Percentiles rank a stretch among this genome's conserved stretches.
Evolutionary conservation across 2,797 vertebrate genomes (phyloP).

Genomic region (Poecilia gillii): DNA sequence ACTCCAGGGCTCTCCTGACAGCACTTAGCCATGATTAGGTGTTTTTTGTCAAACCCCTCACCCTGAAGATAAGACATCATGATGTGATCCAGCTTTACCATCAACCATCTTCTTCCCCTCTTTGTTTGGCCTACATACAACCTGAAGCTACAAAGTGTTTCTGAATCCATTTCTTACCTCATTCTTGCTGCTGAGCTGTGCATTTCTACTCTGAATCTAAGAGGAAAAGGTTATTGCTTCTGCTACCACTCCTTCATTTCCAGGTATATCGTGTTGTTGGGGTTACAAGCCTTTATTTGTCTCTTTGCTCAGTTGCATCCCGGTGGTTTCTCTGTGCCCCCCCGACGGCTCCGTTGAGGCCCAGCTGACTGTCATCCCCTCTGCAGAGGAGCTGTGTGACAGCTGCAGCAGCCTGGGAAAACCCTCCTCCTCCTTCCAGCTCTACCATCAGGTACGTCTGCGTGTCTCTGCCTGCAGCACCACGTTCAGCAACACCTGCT

Average conservation of each 20-base stretch:
- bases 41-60: conserved; percentile 5
- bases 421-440: conserved; percentile 77
- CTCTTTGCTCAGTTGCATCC: conserved; percentile 74
- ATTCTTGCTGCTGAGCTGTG: conserved; percentile 36
- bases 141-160: conserved; percentile 24
- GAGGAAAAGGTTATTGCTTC: conserved; percentile 16
- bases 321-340: conserved; percentile 79
- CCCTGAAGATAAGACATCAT: neutral
- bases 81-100: neutral
- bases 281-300: conserved; percentile 7
- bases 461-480: conserved; percentile 11
- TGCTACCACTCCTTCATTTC: conserved; percentile 1
- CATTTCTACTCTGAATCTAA: conserved; percentile 15
- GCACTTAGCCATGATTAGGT: conserved; percentile 27
- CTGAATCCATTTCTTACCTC: conserved; percentile 51
- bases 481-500: conserved; percentile 17
- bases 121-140: conserved; percentile 53
- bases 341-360: conserved; percentile 72
- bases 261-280: conserved; percentile 5
- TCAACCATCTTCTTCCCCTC: conserved; percentile 13
- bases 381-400: conserved; percentile 72
- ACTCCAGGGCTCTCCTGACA: conserved; percentile 3
- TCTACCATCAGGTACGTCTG: conserved; percentile 77
- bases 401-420: conserved; percentile 77
- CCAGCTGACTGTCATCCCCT: conserved; percentile 65